Evolutionary conservation across 2,888 invertebrate genomes (phyloP).

Genomic region (Heteromurus nitidus): DNA sequence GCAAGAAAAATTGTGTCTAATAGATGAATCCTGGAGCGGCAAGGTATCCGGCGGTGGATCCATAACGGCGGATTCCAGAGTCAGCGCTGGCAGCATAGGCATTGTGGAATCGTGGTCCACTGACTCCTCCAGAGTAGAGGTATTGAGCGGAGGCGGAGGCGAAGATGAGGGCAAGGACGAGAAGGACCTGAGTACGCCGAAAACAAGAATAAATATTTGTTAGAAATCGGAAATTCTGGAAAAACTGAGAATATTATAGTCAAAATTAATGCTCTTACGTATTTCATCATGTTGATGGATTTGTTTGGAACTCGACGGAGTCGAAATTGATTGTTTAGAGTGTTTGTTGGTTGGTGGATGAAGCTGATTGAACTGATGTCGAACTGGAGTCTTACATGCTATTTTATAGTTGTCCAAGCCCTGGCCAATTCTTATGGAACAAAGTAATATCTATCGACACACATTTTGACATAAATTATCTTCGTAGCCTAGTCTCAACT

Average conservation of each 20-base stretch:
- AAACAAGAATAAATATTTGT: neutral
- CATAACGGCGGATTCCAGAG: constrained; percentile 31
- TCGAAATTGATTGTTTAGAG: too few species aligned
- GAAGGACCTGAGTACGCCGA: constrained; percentile 35
- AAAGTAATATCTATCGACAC: too few species aligned
- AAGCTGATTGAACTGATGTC: too few species aligned
- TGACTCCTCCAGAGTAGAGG: constrained; percentile 5
- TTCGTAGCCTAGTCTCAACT: too few species aligned
- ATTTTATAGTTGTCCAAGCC: too few species aligned
- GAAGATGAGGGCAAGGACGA: constrained; percentile 46
- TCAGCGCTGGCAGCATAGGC: constrained; percentile 25
- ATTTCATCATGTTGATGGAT: constrained; percentile 49
- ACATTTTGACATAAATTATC: too few species aligned
- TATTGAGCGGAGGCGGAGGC: constrained; percentile 41
- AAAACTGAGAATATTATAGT: neutral
- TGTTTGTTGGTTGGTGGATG: too few species aligned
- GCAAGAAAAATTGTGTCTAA: too few species aligned
- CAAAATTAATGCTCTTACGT: constrained; percentile 23
- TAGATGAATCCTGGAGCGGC: neutral
- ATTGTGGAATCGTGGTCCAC: constrained; percentile 17
- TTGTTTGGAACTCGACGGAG: constrained; percentile 4
- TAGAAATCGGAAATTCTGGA: neutral
- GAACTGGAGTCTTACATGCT: too few species aligned
- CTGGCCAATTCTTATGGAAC: too few species aligned
- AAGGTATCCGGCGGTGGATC: constrained; percentile 19